Evolutionary conservation across 2,888 invertebrate genomes (phyloP).

Genomic region (Leucozona laternaria): DNA sequence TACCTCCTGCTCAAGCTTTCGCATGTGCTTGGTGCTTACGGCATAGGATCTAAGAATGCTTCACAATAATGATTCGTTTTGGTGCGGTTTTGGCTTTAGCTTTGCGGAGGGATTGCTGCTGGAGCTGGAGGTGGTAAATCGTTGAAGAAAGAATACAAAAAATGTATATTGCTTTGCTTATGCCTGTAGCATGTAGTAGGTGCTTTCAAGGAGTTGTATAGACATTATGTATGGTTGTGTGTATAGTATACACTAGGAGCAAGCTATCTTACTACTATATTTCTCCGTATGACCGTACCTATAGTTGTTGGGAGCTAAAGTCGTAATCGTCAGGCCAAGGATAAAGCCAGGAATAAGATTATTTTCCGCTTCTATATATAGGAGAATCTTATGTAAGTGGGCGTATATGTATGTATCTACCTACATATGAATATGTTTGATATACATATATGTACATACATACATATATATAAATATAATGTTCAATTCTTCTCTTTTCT

Average conservation of each 20-base stretch:
- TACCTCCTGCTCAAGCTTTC: slow-evolving; percentile 25
- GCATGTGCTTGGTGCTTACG: slow-evolving; percentile 23
- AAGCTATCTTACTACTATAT: background rate
- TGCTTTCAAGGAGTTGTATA: slow-evolving; percentile 6
- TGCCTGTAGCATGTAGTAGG: background rate
- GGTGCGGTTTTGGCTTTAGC: slow-evolving; percentile 4
- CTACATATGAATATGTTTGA: no score
- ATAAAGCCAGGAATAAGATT: slow-evolving; percentile 27
- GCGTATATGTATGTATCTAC: background rate
- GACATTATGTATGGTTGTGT: background rate
- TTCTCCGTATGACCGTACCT: background rate
- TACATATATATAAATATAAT: background rate
- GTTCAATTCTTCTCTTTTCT: background rate
- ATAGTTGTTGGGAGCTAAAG: background rate
- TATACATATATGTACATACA: background rate
- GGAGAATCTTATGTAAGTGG: slow-evolving; percentile 15
- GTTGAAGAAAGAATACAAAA: slow-evolving; percentile 25
- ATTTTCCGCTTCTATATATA: slow-evolving; percentile 18
- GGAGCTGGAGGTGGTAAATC: background rate
- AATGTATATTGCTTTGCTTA: background rate
- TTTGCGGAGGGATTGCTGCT: background rate
- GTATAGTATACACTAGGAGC: background rate
- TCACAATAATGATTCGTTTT: slow-evolving; percentile 22
- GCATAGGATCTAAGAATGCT: slow-evolving; percentile 12
- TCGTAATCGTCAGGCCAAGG: slow-evolving; percentile 14